Conservation (phyloP, 2,113 vertebrate species). For the Chaetodon auriga region DNA sequence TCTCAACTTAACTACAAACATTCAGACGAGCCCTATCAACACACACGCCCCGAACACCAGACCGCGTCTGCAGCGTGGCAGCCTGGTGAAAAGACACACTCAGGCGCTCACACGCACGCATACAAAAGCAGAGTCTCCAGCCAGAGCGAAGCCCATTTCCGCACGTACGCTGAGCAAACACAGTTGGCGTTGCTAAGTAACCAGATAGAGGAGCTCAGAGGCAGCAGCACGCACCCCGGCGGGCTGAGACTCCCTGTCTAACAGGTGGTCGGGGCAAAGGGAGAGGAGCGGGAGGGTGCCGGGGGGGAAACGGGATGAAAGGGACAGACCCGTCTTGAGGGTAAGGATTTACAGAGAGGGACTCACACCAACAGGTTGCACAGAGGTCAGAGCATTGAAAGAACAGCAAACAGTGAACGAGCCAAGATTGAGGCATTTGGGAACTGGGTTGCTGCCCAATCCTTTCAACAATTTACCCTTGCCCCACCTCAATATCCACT, state of each 20-base stretch:
- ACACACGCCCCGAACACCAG: not conserved
- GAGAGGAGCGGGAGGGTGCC: not conserved
- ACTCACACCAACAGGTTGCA: constrained; percentile 55
- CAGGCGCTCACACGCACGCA: constrained; percentile 49
- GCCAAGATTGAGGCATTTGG: constrained; percentile 27
- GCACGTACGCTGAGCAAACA: constrained; percentile 82
- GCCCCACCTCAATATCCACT: constrained; percentile 10
- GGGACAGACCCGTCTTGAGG: constrained; percentile 55
- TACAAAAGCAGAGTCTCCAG: constrained; percentile 67
- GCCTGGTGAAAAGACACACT: constrained; percentile 56
- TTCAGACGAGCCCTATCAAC: constrained; percentile 26
- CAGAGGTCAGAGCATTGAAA: constrained; percentile 65
- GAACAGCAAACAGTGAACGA: constrained; percentile 46
- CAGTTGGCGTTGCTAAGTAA: constrained; percentile 83
- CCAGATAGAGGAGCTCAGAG: constrained; percentile 80
- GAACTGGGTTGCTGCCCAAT: constrained; percentile 9
- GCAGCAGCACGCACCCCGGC: constrained; percentile 72
- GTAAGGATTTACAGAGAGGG: constrained; percentile 52
- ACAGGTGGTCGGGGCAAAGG: constrained; percentile 77
- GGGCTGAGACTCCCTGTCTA: constrained; percentile 75
- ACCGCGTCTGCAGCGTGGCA: constrained; percentile 46
- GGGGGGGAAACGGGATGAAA: constrained; percentile 60
- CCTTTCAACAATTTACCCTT: constrained; percentile 46
- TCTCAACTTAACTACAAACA: constrained; percentile 55
- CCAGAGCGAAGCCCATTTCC: constrained; percentile 72